These are phyloP conservation scores for rat (Rattus norvegicus) DNA, from an alignment of 2,113 vertebrate species.

Conservation along the genomic window DNA sequence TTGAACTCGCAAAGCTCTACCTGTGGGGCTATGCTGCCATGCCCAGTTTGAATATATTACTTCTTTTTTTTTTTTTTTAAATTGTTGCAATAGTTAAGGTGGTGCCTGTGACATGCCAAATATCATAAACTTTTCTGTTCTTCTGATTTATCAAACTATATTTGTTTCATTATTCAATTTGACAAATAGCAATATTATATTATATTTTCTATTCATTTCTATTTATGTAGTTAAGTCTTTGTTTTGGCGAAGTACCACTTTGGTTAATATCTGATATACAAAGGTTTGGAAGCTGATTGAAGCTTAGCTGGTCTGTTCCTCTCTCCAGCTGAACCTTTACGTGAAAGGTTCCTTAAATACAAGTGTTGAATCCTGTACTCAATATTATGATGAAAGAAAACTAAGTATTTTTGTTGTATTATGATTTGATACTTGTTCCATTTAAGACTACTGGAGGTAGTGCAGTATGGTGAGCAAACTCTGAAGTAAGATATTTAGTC, in stretches of 20 bases:
- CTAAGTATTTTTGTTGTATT: conserved; percentile 29
- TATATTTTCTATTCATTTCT: conserved; percentile 57
- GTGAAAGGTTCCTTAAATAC: conserved; percentile 47
- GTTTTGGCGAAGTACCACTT: conserved; percentile 16
- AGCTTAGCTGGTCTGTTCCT: not conserved
- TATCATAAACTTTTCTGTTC: not conserved
- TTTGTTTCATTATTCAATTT: conserved; percentile 56
- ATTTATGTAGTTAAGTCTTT: conserved; percentile 50
- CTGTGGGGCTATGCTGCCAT: not conserved
- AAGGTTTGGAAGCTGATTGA: conserved; percentile 37
- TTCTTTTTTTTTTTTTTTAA: conserved; percentile 10
- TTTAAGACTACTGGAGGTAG: not conserved
- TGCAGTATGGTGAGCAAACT: not conserved
- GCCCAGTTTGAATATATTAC: not conserved
- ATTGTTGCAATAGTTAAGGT: not conserved
- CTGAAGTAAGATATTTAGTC: conserved; percentile 21
- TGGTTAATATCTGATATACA: conserved; percentile 54
- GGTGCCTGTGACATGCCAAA: not conserved
- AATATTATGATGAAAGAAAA: conserved; percentile 26
- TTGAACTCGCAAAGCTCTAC: not conserved
- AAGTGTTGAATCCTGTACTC: conserved; percentile 34
- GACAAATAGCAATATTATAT: conserved; percentile 11
- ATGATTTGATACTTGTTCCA: not conserved
- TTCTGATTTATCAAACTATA: conserved; percentile 39
- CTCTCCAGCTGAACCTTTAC: conserved; percentile 27